Percentiles rank a stretch among this genome's conserved stretches.
Conservation (phyloP, 2,888 invertebrate genomes). For the Lasioglossum oenotherae region DNA sequence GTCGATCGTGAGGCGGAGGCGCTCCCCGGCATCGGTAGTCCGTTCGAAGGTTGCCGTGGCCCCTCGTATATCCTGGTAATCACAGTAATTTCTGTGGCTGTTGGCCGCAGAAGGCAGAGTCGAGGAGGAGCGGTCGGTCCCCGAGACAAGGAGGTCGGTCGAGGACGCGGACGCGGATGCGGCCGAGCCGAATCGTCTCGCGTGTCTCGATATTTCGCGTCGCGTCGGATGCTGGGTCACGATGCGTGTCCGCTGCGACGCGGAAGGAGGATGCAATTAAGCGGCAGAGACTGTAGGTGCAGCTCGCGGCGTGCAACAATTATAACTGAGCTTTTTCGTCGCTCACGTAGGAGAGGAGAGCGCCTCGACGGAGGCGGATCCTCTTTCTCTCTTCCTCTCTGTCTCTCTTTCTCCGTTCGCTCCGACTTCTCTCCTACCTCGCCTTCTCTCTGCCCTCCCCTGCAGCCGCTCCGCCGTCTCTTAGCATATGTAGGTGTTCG, state of each 20-base stretch:
- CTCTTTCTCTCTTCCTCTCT: constrained; percentile 39
- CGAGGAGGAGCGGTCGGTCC: constrained; percentile 65
- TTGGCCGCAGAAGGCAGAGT: constrained; percentile 44
- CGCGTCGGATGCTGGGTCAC: constrained; percentile 31
- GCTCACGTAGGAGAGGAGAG: constrained; percentile 65
- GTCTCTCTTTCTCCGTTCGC: constrained; percentile 29
- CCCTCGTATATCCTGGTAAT: constrained; percentile 72
- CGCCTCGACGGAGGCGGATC: constrained; percentile 81
- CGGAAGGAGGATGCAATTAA: constrained; percentile 64
- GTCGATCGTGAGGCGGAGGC: constrained; percentile 45
- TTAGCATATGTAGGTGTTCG: constrained; percentile 36
- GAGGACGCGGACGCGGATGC: constrained; percentile 46
- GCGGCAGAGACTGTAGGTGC: constrained; percentile 62
- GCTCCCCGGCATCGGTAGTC: constrained; percentile 54
- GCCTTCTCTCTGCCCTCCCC: constrained; percentile 9
- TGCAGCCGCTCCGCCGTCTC: constrained; percentile 26
- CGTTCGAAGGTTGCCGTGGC: constrained; percentile 51
- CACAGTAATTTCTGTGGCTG: constrained; percentile 71
- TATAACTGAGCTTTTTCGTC: constrained; percentile 84
- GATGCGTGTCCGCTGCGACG: constrained; percentile 36
- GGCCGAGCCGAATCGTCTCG: not conserved
- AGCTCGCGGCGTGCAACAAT: constrained; percentile 83
- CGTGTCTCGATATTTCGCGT: not conserved
- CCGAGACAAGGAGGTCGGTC: constrained; percentile 50
- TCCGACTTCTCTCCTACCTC: constrained; percentile 11